Evolutionary conservation across 2,113 vertebrate species (phyloP).

Genomic region (Vidua macroura): DNA sequence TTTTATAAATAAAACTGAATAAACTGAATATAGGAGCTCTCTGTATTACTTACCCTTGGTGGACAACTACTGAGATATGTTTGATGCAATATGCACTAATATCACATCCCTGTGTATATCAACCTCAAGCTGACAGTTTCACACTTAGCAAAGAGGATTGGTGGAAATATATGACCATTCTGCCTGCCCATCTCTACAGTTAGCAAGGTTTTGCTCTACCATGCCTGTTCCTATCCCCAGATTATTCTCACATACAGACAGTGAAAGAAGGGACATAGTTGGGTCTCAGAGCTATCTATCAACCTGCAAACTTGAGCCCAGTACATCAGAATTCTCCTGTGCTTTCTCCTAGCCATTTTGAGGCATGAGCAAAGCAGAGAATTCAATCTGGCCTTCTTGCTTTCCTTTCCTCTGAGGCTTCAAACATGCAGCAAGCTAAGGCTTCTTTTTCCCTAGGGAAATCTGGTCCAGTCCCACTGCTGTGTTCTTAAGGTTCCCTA

Average conservation of each 20-base stretch:
- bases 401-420: neutral
- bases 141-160: neutral
- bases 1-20: neutral
- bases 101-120: neutral
- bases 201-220: neutral
- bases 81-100: neutral
- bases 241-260: neutral
- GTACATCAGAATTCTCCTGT: neutral
- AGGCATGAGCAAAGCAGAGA: neutral
- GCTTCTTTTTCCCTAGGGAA: neutral
- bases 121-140: neutral
- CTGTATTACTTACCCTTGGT: neutral
- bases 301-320: neutral
- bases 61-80: neutral
- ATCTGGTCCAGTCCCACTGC: neutral
- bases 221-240: neutral
- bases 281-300: neutral
- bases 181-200: neutral
- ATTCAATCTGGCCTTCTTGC: neutral
- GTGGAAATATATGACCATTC: neutral
- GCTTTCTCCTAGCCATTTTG: neutral
- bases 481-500: neutral
- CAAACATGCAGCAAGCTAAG: neutral
- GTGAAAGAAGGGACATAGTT: neutral
- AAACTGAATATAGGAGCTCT: neutral